These are phyloP conservation scores for Manis pentadactyla DNA, from an alignment of 2,797 vertebrate genomes.

Conservation along the genomic window DNA sequence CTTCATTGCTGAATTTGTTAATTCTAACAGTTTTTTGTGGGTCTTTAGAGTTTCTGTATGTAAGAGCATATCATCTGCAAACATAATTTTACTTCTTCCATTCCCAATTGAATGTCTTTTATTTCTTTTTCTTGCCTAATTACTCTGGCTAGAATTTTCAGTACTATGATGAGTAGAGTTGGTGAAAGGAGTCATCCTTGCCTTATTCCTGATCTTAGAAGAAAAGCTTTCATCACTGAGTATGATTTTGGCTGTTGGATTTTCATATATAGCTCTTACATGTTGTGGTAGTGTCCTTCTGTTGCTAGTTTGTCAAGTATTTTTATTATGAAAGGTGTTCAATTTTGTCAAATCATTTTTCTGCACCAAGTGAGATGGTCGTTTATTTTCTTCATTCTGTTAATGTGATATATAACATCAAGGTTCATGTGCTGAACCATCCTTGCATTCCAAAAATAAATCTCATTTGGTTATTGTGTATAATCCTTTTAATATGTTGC, in stretches of 20 bases:
- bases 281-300: background rate
- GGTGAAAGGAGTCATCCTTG: background rate
- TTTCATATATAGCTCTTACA: background rate
- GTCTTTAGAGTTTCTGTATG: background rate
- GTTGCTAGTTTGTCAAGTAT: background rate
- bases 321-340: background rate
- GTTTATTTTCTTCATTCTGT: background rate
- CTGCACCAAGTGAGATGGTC: background rate
- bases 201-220: background rate
- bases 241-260: background rate
- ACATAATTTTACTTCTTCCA: background rate
- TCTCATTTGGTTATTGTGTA: background rate
- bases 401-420: background rate
- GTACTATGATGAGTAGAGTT: background rate
- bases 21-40: background rate
- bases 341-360: background rate
- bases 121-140: background rate
- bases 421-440: background rate
- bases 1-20: background rate
- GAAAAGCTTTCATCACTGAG: background rate
- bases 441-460: background rate
- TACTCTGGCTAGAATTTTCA: background rate
- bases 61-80: background rate
- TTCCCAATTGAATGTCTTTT: background rate
- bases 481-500: background rate